These are phyloP conservation scores for Opisthograptis luteolata DNA, from an alignment of 2,888 invertebrate species.

Conservation along the genomic window DNA sequence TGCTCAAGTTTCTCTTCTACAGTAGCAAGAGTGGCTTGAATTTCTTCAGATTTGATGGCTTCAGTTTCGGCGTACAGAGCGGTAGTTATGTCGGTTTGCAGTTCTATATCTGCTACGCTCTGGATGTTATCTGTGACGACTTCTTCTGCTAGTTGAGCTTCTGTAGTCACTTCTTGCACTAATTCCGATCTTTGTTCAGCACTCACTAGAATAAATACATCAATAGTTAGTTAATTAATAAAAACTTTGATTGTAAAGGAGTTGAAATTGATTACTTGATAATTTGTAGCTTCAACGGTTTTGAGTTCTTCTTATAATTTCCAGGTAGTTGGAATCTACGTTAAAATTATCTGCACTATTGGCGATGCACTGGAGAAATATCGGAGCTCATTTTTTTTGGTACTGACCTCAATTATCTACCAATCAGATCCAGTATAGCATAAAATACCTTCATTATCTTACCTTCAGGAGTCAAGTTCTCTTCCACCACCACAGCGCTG, in stretches of 20 bases:
- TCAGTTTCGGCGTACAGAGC: conserved; percentile 13
- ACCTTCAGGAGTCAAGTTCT: conserved; percentile 40
- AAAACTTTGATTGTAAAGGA: too few relatives aligned
- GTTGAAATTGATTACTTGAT: too few relatives aligned
- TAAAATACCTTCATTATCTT: too few relatives aligned
- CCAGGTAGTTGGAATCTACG: too few relatives aligned
- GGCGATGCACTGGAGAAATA: too few relatives aligned
- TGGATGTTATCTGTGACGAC: conserved; percentile 23
- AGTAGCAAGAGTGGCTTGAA: conserved; percentile 28
- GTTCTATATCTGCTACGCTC: conserved; percentile 16
- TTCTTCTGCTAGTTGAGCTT: conserved; percentile 27
- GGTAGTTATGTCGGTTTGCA: conserved; percentile 22
- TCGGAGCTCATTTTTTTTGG: too few relatives aligned
- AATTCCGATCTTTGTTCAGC: conserved; percentile 29
- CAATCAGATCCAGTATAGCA: too few relatives aligned
- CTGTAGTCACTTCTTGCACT: conserved; percentile 34
- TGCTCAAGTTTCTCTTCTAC: conserved; percentile 30
- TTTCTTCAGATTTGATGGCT: conserved; percentile 11
- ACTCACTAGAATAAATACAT: conserved; percentile 40
- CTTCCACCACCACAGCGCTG: conserved; percentile 20
- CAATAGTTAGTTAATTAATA: too few relatives aligned
- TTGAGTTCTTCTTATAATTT: too few relatives aligned
- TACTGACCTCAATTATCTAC: too few relatives aligned
- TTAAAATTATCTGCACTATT: too few relatives aligned
- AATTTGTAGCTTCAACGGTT: too few relatives aligned